phyloP scores from a whole-genome alignment of 2,113 vertebrate genomes.

The Hemibagrus wyckioides region DNA sequence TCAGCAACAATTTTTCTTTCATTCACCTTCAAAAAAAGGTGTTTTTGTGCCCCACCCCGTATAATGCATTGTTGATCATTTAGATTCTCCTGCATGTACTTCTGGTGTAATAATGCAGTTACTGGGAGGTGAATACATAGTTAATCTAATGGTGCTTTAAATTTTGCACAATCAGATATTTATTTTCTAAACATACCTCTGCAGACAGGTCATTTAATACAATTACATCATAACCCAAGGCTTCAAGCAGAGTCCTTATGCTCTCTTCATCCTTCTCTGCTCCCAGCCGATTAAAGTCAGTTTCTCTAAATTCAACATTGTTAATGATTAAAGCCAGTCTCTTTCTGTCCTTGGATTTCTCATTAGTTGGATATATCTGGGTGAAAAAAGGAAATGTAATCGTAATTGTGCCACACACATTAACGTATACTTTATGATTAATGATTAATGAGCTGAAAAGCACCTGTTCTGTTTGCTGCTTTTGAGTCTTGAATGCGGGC shows the following conservation, averaged over 20 bases:
- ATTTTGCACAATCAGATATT: not conserved
- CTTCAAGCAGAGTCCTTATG: slow-evolving; percentile 68
- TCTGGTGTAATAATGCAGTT: not conserved
- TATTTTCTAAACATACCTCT: slow-evolving; percentile 63
- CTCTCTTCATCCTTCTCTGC: slow-evolving; percentile 72
- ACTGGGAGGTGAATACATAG: not conserved
- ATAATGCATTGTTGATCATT: not conserved
- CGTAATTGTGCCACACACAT: not conserved
- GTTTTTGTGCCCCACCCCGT: no score
- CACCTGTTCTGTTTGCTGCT: slow-evolving; percentile 19
- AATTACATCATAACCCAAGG: slow-evolving; percentile 72
- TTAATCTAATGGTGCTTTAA: not conserved
- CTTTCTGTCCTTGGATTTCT: not conserved
- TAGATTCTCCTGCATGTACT: not conserved
- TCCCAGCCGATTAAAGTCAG: slow-evolving; percentile 49
- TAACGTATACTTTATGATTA: not conserved
- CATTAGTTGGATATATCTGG: slow-evolving; percentile 70
- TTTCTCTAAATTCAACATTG: slow-evolving; percentile 70
- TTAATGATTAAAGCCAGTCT: slow-evolving; percentile 80
- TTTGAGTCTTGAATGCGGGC: slow-evolving; percentile 44
- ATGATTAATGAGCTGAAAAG: not conserved
- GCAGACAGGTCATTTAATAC: slow-evolving; percentile 66
- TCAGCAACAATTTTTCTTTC: no score
- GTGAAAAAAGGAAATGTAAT: not conserved
- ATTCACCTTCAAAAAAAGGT: no score